phyloP scores from a whole-genome alignment of 2,113 vertebrate genomes.

The Alethe castanea region DNA sequence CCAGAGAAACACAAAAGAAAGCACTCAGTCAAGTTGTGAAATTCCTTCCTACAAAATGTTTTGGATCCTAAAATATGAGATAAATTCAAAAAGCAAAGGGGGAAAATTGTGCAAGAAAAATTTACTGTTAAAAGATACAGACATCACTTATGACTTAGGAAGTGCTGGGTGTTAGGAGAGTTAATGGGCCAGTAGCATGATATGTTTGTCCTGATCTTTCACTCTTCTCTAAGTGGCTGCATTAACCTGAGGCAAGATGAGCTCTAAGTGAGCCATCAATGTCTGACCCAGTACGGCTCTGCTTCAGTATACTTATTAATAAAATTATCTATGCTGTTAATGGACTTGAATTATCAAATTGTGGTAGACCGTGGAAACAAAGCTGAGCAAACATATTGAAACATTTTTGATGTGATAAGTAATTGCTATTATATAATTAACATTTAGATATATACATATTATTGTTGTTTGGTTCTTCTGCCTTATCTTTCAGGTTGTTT shows the following conservation, averaged over 20 bases:
- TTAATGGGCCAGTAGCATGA: not conserved
- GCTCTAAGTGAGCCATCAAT: not conserved
- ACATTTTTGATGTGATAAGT: not conserved
- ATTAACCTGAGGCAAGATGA: slow-evolving; percentile 28
- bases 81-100: not conserved
- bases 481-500: not conserved
- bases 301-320: slow-evolving; percentile 5
- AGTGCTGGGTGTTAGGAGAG: not conserved
- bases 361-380: not conserved
- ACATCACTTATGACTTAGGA: not conserved
- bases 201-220: slow-evolving; percentile 17
- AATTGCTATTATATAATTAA: not conserved
- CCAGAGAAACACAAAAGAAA: not conserved
- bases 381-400: not conserved
- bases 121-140: not conserved
- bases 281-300: slow-evolving; percentile 25
- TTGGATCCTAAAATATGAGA: not conserved
- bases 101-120: not conserved
- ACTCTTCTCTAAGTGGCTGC: not conserved
- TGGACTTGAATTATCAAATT: slow-evolving; percentile 5
- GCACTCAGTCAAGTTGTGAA: not conserved
- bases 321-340: not conserved
- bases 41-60: not conserved
- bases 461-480: not conserved
- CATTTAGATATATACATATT: not conserved